Base-by-base conservation (phyloP, 2,797 vertebrate genomes). In the Spinus pinus region DNA sequence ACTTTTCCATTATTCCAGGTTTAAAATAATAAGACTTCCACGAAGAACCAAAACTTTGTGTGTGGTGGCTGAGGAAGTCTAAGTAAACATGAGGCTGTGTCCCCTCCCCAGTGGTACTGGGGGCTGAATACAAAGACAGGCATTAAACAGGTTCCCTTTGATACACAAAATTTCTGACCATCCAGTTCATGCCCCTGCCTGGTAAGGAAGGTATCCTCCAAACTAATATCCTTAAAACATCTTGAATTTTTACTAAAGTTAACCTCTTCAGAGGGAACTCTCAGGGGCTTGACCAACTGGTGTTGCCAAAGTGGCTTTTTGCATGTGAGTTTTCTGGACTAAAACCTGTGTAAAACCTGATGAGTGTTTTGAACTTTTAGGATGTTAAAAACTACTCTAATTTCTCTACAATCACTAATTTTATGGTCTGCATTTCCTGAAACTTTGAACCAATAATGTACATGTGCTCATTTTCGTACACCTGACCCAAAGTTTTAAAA, bases 41-140 rank as follows among this genome's bases (percentile, higher is more conserved):
- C 5, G 28, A 79, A 65, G 50, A 85, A 78, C 35, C 10, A 64
- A 33, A 37, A 37, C 9, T 31, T 67, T 30, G 2, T 20, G 19
- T 20, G 33, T 25, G 7, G 8, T 75, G 7, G 21, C 16, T 3
- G 2, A 50, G 9, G 17, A 82, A 50, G 22, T 21, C 58, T 74
- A 37, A 56, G 49, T 12, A 78, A 60, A 44, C 6, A 11, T 4
- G 12, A 53, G 12, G 23, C 7, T 47, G 7, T 5, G 4, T 30
- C 10, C 7, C 14, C 18, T 71, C 33, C 3, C 6, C 41, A 9
- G 18, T 0, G 0, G 3, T 37, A 25, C 6, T 2, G 3, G 5
- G 8, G 12, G 8, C 22, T 51, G n/a, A 69, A 50, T 18, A 50
- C 23, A 50, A 72, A 62, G 28, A 31, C 6, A 50, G 31, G 7